These are phyloP conservation scores for Lacanobia wlatinum DNA, from an alignment of 2,888 invertebrate genomes.

Conservation along the genomic window DNA sequence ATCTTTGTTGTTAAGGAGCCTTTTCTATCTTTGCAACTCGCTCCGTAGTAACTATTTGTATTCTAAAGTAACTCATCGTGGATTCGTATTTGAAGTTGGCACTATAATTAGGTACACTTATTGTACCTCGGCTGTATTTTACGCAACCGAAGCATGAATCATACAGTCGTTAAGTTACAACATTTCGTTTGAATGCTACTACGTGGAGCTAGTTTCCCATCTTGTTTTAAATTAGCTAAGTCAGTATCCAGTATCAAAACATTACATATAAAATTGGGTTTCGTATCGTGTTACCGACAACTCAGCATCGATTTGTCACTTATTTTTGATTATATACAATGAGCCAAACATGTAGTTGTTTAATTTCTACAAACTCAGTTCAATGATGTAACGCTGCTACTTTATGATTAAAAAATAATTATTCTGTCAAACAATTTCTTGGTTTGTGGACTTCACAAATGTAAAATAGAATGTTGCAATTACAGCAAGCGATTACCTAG, in stretches of 20 bases:
- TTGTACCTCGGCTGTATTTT: slow-evolving; percentile 69
- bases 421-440: slow-evolving; percentile 2
- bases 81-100: slow-evolving; percentile 59
- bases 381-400: slow-evolving; percentile 22
- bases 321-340: slow-evolving; percentile 51
- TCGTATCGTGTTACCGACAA: slow-evolving; percentile 47
- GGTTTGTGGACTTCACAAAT: slow-evolving; percentile 33
- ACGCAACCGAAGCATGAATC: slow-evolving; percentile 77
- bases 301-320: slow-evolving; percentile 51
- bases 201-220: slow-evolving; percentile 61
- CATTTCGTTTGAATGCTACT: slow-evolving; percentile 63
- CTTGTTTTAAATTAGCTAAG: slow-evolving; percentile 51
- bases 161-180: slow-evolving; percentile 69
- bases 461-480: slow-evolving; percentile 32
- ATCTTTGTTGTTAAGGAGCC: slow-evolving; percentile 51
- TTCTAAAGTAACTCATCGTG: slow-evolving; percentile 30
- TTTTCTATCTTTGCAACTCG: slow-evolving; percentile 29
- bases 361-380: slow-evolving; percentile 37
- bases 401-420: slow-evolving; percentile 10
- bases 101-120: slow-evolving; percentile 68
- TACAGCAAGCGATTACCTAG: slow-evolving; percentile 35
- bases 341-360: slow-evolving; percentile 34
- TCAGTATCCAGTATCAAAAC: slow-evolving; percentile 62
- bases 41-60: slow-evolving; percentile 25
- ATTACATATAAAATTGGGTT: slow-evolving; percentile 63